A percentile compares a stretch with the other conserved stretches of the same genome.
Conservation (phyloP, 2,113 vertebrate species). For the Xerus inauris region DNA sequence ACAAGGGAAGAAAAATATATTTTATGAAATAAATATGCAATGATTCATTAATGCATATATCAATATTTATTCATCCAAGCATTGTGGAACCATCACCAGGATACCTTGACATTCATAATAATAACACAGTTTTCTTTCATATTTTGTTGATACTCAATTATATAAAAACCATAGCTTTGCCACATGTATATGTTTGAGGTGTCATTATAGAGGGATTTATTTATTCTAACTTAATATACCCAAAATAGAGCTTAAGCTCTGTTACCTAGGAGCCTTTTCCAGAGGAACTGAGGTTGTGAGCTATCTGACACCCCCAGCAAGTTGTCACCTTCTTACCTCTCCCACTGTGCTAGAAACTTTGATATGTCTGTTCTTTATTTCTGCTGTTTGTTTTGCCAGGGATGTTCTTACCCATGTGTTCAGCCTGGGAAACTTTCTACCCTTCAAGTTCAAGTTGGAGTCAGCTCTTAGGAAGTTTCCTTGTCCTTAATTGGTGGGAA, state of each 20-base stretch:
- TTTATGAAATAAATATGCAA: constrained; percentile 18
- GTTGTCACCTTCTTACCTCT: neutral
- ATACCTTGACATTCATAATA: neutral
- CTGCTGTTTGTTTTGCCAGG: neutral
- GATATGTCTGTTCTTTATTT: neutral
- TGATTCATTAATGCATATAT: neutral
- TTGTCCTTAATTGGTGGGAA: neutral
- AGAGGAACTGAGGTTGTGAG: neutral
- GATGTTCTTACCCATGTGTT: neutral
- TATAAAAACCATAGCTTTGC: neutral
- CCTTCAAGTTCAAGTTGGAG: neutral
- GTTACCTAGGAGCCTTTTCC: neutral
- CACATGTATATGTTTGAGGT: neutral
- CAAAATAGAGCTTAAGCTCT: neutral
- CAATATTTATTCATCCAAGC: neutral
- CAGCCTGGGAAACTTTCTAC: neutral
- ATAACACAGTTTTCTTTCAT: neutral
- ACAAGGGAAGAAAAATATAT: neutral
- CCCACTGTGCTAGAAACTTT: neutral
- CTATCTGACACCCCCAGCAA: neutral
- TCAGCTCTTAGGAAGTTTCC: neutral
- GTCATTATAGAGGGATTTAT: neutral
- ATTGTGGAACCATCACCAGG: neutral
- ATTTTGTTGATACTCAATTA: neutral
- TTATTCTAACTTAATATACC: neutral